Evolutionary conservation across 2,797 vertebrate species (phyloP), one percentile per base, ranked within the genome.

Genomic region (Enteromius treurensis): DNA sequence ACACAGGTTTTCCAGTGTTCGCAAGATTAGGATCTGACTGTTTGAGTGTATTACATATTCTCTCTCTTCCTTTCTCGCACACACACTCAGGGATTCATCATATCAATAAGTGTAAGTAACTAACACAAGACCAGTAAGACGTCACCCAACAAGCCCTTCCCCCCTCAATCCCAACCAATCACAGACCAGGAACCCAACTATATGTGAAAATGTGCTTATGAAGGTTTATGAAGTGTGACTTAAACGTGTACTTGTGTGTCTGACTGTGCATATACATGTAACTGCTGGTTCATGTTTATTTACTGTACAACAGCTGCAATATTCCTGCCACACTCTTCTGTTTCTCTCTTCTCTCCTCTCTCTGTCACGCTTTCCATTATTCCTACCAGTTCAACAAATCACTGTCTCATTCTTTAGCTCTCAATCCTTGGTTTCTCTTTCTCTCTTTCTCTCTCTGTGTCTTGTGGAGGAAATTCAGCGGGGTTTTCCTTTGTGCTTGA

Each of bases 401-500:
- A 93, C 89, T 90, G 92, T 77, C 62, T 51, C 67, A 68, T 68
- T 69, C 40, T 69, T 42, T 26, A 49, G 60, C 68, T 70, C 29
- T 69, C 15, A 13, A 5, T 80, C 76, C 58, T 77, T 75, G 83
- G 40, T 49, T 58, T 74, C 65, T 83, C 58, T 73, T 51, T 77
- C 81, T 64, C 62, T 80, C 17, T 51, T 67, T 75, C 65, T 84
- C 92, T 93, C 92, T 92, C 89, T 91, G 93, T 95, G 94, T 94
- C 93, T 97, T 94, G 95, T 95, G 94, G 96, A 97, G 97, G 96
- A 97, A 94, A 95, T 96, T 96, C 94, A 94, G 97, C 97, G 96
- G 96, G 97, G 96, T 98, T 97, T 99, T 99, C 98, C 97, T 96
- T 99, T 99, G 98, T 99, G 98, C 98, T 99, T 99, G 98, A 99